phyloP scores from a whole-genome alignment of 2,113 vertebrate genomes.

The Myotis lucifugus region DNA sequence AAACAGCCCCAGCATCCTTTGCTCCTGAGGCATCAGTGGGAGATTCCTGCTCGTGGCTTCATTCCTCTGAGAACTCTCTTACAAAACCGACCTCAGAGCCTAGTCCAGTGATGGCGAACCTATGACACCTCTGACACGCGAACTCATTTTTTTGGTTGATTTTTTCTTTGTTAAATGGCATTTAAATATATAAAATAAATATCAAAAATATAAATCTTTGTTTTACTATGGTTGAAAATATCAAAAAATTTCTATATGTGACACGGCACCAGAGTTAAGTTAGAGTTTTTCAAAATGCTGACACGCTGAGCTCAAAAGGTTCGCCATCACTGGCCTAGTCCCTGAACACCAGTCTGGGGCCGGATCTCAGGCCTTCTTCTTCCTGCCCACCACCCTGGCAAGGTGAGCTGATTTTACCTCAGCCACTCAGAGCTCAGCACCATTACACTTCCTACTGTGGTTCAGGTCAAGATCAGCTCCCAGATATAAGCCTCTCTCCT shows the following conservation, averaged over 20 bases:
- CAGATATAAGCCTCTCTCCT: not conserved
- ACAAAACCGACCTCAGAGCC: not conserved
- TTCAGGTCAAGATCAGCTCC: not conserved
- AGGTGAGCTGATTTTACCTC: not conserved
- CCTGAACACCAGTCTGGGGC: not conserved
- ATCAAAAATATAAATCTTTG: too few species aligned
- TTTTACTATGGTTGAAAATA: too few species aligned
- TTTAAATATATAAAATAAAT: too few species aligned
- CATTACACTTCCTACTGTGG: not conserved
- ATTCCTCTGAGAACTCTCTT: not conserved
- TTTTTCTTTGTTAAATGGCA: too few species aligned
- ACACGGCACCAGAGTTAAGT: too few species aligned
- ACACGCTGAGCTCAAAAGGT: too few species aligned
- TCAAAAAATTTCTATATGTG: too few species aligned
- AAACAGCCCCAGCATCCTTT: not conserved
- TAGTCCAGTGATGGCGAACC: too few species aligned
- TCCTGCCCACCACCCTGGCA: rapidly evolving
- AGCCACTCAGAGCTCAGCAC: not conserved
- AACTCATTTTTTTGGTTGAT: too few species aligned
- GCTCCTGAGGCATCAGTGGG: not conserved
- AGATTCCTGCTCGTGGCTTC: not conserved
- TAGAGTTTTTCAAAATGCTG: too few species aligned
- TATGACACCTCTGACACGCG: too few species aligned
- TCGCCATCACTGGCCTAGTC: too few species aligned
- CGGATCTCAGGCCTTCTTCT: not conserved